These are phyloP conservation scores for Lutraria lutraria DNA, from an alignment of 2,888 invertebrate species.

Conservation along the genomic window DNA sequence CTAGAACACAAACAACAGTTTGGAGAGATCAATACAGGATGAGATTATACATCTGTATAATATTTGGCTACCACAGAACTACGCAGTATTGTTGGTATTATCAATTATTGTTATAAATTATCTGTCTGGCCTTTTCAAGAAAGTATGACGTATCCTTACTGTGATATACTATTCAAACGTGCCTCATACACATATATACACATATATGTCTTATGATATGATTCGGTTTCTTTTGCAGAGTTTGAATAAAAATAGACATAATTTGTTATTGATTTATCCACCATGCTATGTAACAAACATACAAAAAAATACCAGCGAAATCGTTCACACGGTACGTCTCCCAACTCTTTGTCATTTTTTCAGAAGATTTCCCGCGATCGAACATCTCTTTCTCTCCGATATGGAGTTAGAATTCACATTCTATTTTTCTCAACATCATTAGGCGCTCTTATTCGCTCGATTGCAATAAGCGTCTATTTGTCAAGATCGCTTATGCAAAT, in stretches of 20 bases:
- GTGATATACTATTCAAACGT: not conserved
- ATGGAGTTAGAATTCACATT: conserved; percentile 10
- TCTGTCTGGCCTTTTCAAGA: conserved; percentile 3
- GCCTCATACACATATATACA: not conserved
- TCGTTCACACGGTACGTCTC: not conserved
- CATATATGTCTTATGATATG: not conserved
- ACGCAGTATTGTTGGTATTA: not conserved
- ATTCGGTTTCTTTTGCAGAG: not conserved
- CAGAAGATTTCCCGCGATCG: not conserved
- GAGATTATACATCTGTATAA: not conserved
- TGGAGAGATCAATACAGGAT: not conserved
- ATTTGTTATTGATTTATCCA: conserved; percentile 7
- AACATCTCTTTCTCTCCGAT: not conserved
- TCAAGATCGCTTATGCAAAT: conserved; percentile 30
- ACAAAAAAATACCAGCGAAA: not conserved
- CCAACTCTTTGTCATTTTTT: not conserved
- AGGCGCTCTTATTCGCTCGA: conserved; percentile 23
- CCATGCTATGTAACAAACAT: not conserved
- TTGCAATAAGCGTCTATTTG: conserved; percentile 16
- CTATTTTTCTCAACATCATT: conserved; percentile 23
- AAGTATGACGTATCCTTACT: not conserved
- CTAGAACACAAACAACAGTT: not conserved
- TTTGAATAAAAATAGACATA: conserved; percentile 1
- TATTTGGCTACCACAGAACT: not conserved
- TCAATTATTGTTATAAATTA: conserved; percentile 11